phyloP scores from a whole-genome alignment of 2,888 invertebrate species.

The Epiperipatus broadwayi region DNA sequence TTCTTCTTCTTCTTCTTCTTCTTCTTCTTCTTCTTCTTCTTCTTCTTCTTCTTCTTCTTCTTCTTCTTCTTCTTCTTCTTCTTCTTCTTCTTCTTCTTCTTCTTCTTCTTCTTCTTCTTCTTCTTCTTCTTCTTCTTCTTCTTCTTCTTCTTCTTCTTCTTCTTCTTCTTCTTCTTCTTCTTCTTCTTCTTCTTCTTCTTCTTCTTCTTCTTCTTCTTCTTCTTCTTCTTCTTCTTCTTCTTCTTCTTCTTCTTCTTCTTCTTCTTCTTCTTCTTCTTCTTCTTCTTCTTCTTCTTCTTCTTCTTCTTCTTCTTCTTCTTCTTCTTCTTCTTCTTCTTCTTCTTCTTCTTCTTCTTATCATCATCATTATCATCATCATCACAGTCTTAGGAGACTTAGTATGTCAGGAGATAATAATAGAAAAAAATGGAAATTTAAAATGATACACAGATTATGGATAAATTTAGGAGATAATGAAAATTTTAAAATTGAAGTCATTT shows the following conservation, averaged over 20 bases:
- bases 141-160: conserved; percentile 3
- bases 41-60: conserved; percentile 3
- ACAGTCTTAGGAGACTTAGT: no score
- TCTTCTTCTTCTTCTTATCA: no score
- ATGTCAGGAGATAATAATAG: no score
- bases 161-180: conserved; percentile 3
- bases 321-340: conserved; percentile 3
- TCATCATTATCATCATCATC: no score
- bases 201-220: conserved; percentile 3
- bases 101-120: conserved; percentile 3
- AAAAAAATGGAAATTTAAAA: no score
- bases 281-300: conserved; percentile 3
- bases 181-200: conserved; percentile 3
- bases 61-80: conserved; percentile 3
- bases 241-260: conserved; percentile 3
- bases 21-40: conserved; percentile 3
- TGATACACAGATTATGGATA: no score
- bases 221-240: conserved; percentile 3
- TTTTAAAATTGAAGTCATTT: no score
- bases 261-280: conserved; percentile 3
- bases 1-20: conserved; percentile 3
- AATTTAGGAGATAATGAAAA: no score
- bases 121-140: conserved; percentile 3
- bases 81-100: conserved; percentile 3
- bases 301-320: conserved; percentile 3